Evolutionary conservation across 2,113 vertebrate genomes (phyloP), one percentile per base, ranked within the genome.

Genomic region (Crotalus viridis): DNA sequence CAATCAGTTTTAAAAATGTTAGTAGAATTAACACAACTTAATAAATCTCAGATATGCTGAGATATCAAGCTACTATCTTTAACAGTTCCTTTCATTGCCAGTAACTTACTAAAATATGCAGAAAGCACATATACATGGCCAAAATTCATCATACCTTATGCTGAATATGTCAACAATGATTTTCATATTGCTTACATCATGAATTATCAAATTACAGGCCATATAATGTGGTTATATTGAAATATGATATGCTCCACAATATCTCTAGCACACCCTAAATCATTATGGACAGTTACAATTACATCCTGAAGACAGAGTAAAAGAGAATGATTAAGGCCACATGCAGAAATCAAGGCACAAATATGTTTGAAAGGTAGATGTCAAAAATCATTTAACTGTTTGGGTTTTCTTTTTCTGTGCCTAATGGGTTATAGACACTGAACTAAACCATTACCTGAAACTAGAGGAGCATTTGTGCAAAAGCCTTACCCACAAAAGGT

Each of bases 401-500:
- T 92, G 88, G 55, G 91, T 93, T 93, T 93, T 69, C 13, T 93
- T 91, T 55, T 94, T 90, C 52, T 69, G n/a, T 46, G 92, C 15
- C 89, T 92, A 43, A 15, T 92, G 55, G 85, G 8, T 2, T 92
- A 69, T 89, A 94, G 90, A 69, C 54, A 12, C 81, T 39, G 90
- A 93, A 93, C 92, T 48, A 91, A 90, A 93, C 90, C 90, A 93
- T 87, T 93, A 93, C 43, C 33, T 96, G 92, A 74, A 95, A 91
- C 48, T 85, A 86, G 74, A 93, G 55, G 55, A 69, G 81, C 86
- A 17, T 88, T 94, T 94, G 88, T 94, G 94, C 91, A 94, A 94
- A 94, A 93, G 88, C 86, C 81, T 95, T 4, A 24, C 89, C 94
- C 93, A 74, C 43, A 94, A 87, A 95, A 95, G 94, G 92, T 97